phyloP scores from a whole-genome alignment of 2,888 invertebrate genomes.

The Oeneis ivallda region DNA sequence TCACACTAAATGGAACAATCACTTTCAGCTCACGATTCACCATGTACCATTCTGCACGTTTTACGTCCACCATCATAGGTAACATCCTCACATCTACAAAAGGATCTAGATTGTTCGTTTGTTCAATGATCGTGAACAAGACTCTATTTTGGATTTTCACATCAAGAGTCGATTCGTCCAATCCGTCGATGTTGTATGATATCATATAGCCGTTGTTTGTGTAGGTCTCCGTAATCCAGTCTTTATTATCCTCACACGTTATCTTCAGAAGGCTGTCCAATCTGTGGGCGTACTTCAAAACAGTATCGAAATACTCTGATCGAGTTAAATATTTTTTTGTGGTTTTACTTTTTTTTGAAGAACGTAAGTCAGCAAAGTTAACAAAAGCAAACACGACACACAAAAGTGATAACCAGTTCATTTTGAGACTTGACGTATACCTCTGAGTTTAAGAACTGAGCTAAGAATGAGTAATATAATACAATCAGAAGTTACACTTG shows the following conservation, averaged over 20 bases:
- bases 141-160: constrained; percentile 25
- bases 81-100: constrained; percentile 26
- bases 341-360: constrained; percentile 1
- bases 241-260: constrained; percentile 19
- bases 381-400: neutral
- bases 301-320: constrained; percentile 15
- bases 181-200: constrained; percentile 6
- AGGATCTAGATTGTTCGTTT: constrained; percentile 7
- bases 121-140: constrained; percentile 20
- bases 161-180: constrained; percentile 18
- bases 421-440: neutral
- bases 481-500: neutral
- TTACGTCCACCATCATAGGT: constrained; percentile 18
- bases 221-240: constrained; percentile 15
- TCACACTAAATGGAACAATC: constrained; percentile 15
- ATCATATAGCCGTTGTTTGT: constrained; percentile 20
- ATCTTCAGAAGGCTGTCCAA: constrained; percentile 31
- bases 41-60: constrained; percentile 19
- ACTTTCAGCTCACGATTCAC: constrained; percentile 16
- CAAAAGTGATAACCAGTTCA: constrained; percentile 9
- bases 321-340: constrained; percentile 17
- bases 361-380: neutral
- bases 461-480: constrained; percentile 7
- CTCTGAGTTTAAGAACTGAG: neutral
- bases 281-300: constrained; percentile 31